Base-by-base conservation (phyloP, 2,888 invertebrate species). In the Oconnorella tubifera region DNA sequence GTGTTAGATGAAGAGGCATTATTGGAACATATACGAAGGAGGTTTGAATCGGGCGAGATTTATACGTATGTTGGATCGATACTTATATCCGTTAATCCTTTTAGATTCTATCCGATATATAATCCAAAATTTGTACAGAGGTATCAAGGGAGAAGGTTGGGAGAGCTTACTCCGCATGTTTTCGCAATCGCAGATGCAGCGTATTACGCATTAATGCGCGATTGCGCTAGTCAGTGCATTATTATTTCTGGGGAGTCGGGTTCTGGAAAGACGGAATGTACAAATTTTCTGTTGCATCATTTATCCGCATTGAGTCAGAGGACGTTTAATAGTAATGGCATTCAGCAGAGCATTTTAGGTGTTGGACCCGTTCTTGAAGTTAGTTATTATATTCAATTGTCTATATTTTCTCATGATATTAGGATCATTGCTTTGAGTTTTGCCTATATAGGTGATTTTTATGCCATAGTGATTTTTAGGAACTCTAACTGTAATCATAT, bases 1-100 rank as follows among this genome's bases (percentile, higher is more conserved):
- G 94, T 95, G 84, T 86, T 97, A 70, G 96, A 95, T 79, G 96
- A 96, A 83, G 89, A 90, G 82, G 94, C 95, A 1, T 84, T 96
- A 61, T 83, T 96, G 74, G 93, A 94, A 78, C 96, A 96, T 85
- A 86, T 97, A 70, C 75, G 76, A 68, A 89, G 90, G 71, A 86
- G 94, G 75, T 96, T 96, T 84, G 88, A 88, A 65, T 90, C 90
- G 74, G 92, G 93, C 57, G 92, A 94, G 83, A 96, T 96, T 76
- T 96, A 96, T 83, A 96, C 96, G 10, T 95, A 95, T 77, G 94
- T 95, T 72, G 95, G 95, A 62, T 92, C 92, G 63, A 96, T 97
- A 79, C 85, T 97, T 66, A 94, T 97, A 77, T 94, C 96, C 60
- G 89, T 96, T 70, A 96, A 96, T 74, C 85, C 85, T 10, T 94